Percentiles rank a stretch among this genome's conserved stretches.
Conservation (phyloP, 2,797 vertebrate species). For the Lophius americanus region DNA sequence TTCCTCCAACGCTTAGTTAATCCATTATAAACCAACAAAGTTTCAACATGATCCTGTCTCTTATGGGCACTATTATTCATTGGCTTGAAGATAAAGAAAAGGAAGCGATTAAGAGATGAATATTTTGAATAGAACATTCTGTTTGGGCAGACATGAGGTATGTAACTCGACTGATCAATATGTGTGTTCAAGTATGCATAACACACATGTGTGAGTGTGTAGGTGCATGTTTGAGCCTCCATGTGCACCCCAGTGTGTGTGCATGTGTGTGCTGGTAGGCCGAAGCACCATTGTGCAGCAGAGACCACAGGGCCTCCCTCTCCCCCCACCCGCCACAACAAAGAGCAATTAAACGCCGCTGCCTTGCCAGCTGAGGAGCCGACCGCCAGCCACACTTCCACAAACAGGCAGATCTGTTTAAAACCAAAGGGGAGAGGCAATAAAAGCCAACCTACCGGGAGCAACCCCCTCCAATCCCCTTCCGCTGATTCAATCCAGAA, state of each 20-base stretch:
- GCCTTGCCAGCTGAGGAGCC: constrained; percentile 83
- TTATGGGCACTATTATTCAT: constrained; percentile 14
- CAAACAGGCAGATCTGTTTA: constrained; percentile 88
- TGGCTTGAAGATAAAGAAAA: constrained; percentile 1
- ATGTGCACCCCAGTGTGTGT: constrained; percentile 25
- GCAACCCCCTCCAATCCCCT: constrained; percentile 66
- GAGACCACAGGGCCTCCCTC: constrained; percentile 72
- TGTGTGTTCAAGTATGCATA: constrained; percentile 32
- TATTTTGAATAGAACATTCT: constrained; percentile 9
- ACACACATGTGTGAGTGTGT: constrained; percentile 20
- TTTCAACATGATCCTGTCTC: constrained; percentile 54
- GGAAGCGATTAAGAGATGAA: not conserved
- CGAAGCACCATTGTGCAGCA: constrained; percentile 74
- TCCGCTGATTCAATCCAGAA: constrained; percentile 84
- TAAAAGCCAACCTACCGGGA: constrained; percentile 80
- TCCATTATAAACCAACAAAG: constrained; percentile 59
- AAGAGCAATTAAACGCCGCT: constrained; percentile 85
- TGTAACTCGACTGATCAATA: constrained; percentile 7
- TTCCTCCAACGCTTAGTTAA: constrained; percentile 62
- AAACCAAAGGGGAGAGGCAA: constrained; percentile 83
- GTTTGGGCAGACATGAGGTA: not conserved
- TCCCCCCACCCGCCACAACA: constrained; percentile 80
- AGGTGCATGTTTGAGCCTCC: constrained; percentile 27
- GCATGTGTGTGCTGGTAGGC: constrained; percentile 66
- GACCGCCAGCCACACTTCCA: constrained; percentile 87